Evolutionary conservation across 2,888 invertebrate species (phyloP).

Genomic region (Pseudococcus longispinus): DNA sequence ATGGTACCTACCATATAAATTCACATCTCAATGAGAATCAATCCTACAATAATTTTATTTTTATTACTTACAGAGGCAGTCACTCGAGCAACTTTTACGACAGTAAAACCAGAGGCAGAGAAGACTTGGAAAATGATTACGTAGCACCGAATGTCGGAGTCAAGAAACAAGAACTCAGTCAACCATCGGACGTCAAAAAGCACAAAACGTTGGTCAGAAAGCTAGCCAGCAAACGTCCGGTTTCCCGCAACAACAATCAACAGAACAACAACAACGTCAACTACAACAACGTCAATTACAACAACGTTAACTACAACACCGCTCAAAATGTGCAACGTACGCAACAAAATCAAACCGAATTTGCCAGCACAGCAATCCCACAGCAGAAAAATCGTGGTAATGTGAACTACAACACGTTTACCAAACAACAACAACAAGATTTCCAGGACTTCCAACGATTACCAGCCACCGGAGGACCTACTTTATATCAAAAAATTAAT

Average conservation of each 20-base stretch:
- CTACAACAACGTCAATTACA: constrained; percentile 1
- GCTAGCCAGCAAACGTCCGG: constrained; percentile 61
- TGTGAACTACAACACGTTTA: constrained; percentile 48
- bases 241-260: constrained; percentile 33
- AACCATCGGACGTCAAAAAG: constrained; percentile 61
- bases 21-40: too few species aligned
- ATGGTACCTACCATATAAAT: background rate
- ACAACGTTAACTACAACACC: background rate
- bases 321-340: background rate
- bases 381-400: constrained; percentile 42
- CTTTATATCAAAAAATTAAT: constrained; percentile 44
- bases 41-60: background rate
- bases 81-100: constrained; percentile 81
- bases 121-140: constrained; percentile 65
- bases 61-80: constrained; percentile 63
- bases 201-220: constrained; percentile 60
- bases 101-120: constrained; percentile 69
- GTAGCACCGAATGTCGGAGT: constrained; percentile 58
- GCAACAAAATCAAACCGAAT: constrained; percentile 29
- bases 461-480: constrained; percentile 25
- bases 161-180: constrained; percentile 56
- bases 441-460: constrained; percentile 16
- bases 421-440: background rate
- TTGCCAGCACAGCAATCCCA: constrained; percentile 25
- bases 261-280: constrained; percentile 26